Base-by-base conservation (phyloP, 1,140 invertebrate species). In the Medauroidea extradentata region DNA sequence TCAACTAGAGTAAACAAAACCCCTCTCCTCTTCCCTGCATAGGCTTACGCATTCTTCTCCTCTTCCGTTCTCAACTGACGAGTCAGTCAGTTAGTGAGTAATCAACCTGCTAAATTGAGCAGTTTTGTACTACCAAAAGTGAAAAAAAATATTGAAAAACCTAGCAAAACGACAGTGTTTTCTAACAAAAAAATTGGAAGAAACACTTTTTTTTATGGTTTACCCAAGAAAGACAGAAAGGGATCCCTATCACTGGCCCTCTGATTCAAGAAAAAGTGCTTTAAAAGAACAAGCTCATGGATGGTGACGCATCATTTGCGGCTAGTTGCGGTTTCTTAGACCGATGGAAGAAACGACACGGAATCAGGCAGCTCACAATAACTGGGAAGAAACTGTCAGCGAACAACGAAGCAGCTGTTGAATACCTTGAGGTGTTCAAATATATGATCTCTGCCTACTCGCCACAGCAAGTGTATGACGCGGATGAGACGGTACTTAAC, bases 401-500 rank as follows among this genome's bases (percentile, higher is more conserved):
- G 60, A 61, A 69, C 61, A 23, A 25, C 53, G 23, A 24, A 53
- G 63, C 61, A 25, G 65, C 29, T 34, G 11, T 34, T 34, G 29
- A 34, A 34, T 34, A 34, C 66, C 7, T 19, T 23, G 23, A 61
- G 25, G 51, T 41, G 5, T 41, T 60, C 7, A 24, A 34, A 34
- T 34, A 34, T 34, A 38, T 1, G 50, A 51, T 16, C 23, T 53
- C 7, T 27, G 59, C 4, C 48, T 42, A 61, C 2, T 38, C 52
- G 8, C 49, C 62, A 53, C 56, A 74, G 38, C 70, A 72, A 63
- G 62, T 76, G 27, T 76, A 73, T 54, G 75, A 77, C 58, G 71
- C 71, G 2, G 74, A 77, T 57, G 73, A 34, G 75, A 67, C 73
- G 68, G 53, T 69, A 65, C 25, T 61, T 76, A n/a, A 68, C 62